These are phyloP conservation scores for Centropristis striata DNA, from an alignment of 2,113 vertebrate genomes.

Conservation along the genomic window DNA sequence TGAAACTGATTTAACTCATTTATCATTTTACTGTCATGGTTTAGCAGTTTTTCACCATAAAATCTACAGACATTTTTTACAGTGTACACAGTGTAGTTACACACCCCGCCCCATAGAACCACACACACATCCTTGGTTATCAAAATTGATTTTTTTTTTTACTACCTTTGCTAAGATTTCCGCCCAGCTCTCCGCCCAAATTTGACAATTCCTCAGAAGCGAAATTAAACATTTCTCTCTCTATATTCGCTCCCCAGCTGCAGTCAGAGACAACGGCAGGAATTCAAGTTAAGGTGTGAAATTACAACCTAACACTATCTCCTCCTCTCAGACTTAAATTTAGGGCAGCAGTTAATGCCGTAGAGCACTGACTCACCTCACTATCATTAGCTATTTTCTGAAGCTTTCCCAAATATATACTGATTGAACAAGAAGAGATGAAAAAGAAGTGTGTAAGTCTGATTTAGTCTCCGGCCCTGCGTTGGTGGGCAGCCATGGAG, in stretches of 20 bases:
- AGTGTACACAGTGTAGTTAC: background rate
- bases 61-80: too few species aligned
- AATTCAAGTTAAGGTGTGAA: conserved; percentile 68
- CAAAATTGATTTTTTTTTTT: conserved; percentile 25
- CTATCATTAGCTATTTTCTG: conserved; percentile 66
- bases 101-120: background rate
- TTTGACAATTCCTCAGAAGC: conserved; percentile 48
- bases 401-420: conserved; percentile 44
- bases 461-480: conserved; percentile 15
- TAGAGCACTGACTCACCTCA: conserved; percentile 46
- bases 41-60: too few species aligned
- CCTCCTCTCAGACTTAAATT: conserved; percentile 38
- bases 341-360: conserved; percentile 42
- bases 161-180: conserved; percentile 28
- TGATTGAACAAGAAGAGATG: conserved; percentile 55
- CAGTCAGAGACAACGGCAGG: conserved; percentile 13
- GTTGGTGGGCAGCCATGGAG: conserved; percentile 22
- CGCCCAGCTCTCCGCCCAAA: conserved; percentile 39
- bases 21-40: too few species aligned
- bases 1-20: too few species aligned
- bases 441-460: conserved; percentile 35
- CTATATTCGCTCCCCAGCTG: conserved; percentile 31
- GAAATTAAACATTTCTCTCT: conserved; percentile 62
- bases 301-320: conserved; percentile 67
- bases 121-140: conserved; percentile 30